Conservation (phyloP, 2,888 invertebrate species). For the Drosophila paramelanica region DNA sequence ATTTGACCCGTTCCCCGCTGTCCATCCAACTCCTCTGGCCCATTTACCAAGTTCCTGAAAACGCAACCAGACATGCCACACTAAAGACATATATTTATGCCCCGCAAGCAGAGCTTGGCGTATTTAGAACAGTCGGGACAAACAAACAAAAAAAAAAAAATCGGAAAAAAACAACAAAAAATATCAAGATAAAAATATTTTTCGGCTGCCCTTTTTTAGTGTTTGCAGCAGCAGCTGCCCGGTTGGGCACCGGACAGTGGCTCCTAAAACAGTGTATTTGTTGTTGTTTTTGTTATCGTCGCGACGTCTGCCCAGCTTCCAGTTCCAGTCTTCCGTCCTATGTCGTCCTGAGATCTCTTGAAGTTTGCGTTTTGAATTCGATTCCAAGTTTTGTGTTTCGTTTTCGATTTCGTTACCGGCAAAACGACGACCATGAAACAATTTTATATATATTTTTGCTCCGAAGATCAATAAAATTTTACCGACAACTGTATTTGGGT, state of each 20-base stretch:
- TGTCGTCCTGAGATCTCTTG: constrained; percentile 36
- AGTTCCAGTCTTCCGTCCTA: constrained; percentile 17
- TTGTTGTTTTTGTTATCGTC: constrained; percentile 60
- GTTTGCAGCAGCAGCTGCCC: constrained; percentile 47
- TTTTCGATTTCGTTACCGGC: constrained; percentile 64
- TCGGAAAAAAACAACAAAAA: constrained; percentile 35
- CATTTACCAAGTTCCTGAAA: constrained; percentile 73
- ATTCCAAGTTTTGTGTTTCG: constrained; percentile 56
- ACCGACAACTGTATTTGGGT: constrained; percentile 76
- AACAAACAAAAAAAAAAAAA: constrained; percentile 41
- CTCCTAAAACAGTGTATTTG: constrained; percentile 63
- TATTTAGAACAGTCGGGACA: constrained; percentile 67
- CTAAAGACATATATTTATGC: constrained; percentile 79
- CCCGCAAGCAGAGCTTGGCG: constrained; percentile 66
- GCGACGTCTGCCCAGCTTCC: constrained; percentile 44
- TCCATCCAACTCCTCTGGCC: constrained; percentile 33
- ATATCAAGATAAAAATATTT: constrained; percentile 80
- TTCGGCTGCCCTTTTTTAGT: constrained; percentile 70
- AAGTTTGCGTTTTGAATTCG: constrained; percentile 64
- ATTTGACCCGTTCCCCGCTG: constrained; percentile 29
- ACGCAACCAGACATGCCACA: constrained; percentile 78
- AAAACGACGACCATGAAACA: constrained; percentile 67
- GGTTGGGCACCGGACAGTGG: constrained; percentile 39
- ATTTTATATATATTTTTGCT: constrained; percentile 75
- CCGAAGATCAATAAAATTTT: constrained; percentile 78